These are phyloP conservation scores for Neria commutata DNA, from an alignment of 2,888 invertebrate genomes.

Conservation along the genomic window DNA sequence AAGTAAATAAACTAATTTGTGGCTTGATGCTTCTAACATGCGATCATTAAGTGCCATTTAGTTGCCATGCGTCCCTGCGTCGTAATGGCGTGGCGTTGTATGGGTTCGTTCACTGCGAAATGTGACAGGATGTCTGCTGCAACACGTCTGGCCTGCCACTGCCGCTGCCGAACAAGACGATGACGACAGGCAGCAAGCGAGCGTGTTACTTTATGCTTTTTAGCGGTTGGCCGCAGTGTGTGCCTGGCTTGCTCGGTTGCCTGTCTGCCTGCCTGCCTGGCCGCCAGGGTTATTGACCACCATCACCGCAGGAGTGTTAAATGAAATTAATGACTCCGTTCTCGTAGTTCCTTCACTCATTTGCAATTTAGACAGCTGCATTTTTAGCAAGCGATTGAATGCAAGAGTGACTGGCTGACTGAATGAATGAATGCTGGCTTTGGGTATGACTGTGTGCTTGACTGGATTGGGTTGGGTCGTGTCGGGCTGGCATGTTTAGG, in stretches of 20 bases:
- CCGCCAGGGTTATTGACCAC: conserved; percentile 10
- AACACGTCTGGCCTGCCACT: not conserved
- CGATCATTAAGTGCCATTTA: conserved; percentile 12
- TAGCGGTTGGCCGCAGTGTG: too few species aligned
- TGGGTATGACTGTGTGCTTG: not conserved
- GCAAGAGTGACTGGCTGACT: too few species aligned
- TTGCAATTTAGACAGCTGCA: conserved; percentile 6
- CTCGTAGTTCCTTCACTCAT: not conserved
- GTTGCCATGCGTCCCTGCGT: too few species aligned
- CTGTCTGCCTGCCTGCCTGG: not conserved
- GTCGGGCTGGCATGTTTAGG: not conserved
- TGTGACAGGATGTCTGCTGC: conserved; percentile 2
- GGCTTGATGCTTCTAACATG: conserved; percentile 8
- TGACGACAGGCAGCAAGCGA: too few species aligned
- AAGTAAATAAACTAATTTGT: not conserved
- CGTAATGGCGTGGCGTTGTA: too few species aligned
- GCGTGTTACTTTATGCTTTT: too few species aligned
- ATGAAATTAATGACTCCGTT: not conserved
- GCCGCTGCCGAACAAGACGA: not conserved
- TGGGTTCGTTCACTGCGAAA: not conserved
- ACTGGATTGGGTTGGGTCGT: not conserved
- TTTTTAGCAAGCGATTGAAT: not conserved
- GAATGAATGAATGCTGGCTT: not conserved
- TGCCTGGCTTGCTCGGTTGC: not conserved
- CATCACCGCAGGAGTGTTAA: conserved; percentile 5